Percentiles rank a stretch among this genome's conserved stretches.
These are phyloP conservation scores for Acomys russatus DNA, from an alignment of 2,797 vertebrate species.

Conservation along the genomic window DNA sequence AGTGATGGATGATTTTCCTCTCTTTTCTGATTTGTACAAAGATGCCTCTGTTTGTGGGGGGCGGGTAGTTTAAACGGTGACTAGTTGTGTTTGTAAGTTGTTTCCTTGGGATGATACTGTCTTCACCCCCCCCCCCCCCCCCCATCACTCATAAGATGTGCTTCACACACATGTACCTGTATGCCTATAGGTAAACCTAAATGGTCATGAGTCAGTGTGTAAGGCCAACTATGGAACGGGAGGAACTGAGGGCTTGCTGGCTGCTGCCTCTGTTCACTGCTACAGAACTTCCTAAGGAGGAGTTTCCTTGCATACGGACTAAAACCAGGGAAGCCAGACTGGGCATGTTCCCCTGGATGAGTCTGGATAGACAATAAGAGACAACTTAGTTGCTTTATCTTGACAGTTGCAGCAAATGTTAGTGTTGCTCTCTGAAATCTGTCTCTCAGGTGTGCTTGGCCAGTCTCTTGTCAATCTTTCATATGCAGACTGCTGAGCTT, in stretches of 20 bases:
- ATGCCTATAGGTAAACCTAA: not conserved
- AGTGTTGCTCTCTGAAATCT: not conserved
- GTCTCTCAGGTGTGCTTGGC: not conserved
- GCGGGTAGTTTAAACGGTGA: not conserved
- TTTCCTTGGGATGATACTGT: not conserved
- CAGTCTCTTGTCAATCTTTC: not conserved
- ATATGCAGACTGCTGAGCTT: not conserved
- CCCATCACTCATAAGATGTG: not conserved
- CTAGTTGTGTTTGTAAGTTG: not conserved
- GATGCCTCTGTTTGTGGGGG: not conserved
- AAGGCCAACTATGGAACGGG: not conserved
- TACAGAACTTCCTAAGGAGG: not conserved
- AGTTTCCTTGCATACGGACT: not conserved
- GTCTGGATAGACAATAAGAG: not conserved
- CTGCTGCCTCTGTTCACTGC: not conserved
- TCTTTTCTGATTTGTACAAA: conserved; percentile 1
- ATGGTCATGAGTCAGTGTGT: not conserved
- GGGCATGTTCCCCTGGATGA: not conserved
- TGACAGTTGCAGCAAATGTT: not conserved
- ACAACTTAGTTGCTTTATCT: not conserved
- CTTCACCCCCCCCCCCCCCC: not conserved
- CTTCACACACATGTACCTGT: not conserved
- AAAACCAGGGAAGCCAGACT: not conserved
- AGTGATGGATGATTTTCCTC: not conserved
- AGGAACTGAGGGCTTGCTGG: not conserved